Percentiles rank a stretch among this genome's conserved stretches.
phyloP scores from a whole-genome alignment of 2,888 invertebrate genomes.

The Rotaria sp. region DNA sequence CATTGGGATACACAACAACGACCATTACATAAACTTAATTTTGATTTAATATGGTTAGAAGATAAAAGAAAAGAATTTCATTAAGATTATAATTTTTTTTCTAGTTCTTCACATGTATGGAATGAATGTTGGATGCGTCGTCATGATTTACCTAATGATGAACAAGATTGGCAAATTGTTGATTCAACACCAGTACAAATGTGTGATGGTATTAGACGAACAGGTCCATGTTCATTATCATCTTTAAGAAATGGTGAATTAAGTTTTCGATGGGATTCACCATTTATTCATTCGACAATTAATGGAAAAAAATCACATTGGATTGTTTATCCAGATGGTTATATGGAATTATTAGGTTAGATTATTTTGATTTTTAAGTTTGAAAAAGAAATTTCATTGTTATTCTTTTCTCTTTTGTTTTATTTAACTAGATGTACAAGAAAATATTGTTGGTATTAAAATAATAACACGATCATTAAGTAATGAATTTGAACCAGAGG shows the following conservation, averaged over 20 bases:
- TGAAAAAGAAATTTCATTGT: too few relatives aligned
- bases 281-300: background rate
- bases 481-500: slow-evolving; percentile 3
- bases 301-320: background rate
- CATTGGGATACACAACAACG: slow-evolving; percentile 24
- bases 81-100: background rate
- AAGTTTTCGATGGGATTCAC: background rate
- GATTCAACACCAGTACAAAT: background rate
- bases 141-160: background rate
- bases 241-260: background rate
- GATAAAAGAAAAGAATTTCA: too few relatives aligned
- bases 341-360: background rate
- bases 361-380: background rate
- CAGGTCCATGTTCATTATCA: background rate
- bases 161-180: slow-evolving; percentile 2
- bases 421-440: background rate
- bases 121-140: slow-evolving; percentile 20
- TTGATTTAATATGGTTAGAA: background rate
- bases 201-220: background rate
- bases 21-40: background rate
- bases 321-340: background rate
- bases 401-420: background rate
- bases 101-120: background rate
- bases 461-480: background rate
- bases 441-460: background rate